A percentile compares a stretch with the other conserved stretches of the same genome.
Conservation (phyloP, 2,113 vertebrate species). For the Pteropus alecto region DNA sequence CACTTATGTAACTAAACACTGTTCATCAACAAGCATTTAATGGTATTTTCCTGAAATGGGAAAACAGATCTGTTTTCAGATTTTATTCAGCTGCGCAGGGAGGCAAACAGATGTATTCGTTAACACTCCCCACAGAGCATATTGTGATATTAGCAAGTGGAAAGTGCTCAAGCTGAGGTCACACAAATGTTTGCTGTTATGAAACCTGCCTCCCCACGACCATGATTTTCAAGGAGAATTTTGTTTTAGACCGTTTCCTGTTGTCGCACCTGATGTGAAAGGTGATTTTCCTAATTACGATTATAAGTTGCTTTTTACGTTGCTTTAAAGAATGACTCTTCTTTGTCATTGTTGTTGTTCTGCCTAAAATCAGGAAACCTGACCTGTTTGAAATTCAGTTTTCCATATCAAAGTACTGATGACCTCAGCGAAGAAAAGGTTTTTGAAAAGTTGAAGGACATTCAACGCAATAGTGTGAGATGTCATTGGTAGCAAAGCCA, state of each 20-base stretch:
- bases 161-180: background rate
- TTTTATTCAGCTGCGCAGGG: slow-evolving; percentile 26
- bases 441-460: background rate
- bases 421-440: background rate
- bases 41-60: background rate
- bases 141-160: background rate
- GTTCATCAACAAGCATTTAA: background rate
- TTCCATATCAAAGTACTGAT: background rate
- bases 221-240: background rate
- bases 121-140: slow-evolving; percentile 15
- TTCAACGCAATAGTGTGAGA: background rate
- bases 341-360: background rate
- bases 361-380: background rate
- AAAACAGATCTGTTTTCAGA: slow-evolving; percentile 48
- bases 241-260: background rate
- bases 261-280: background rate
- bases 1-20: background rate
- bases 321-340: background rate
- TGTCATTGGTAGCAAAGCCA: background rate
- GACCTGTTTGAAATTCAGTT: background rate
- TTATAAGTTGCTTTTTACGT: background rate
- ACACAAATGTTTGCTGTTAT: slow-evolving; percentile 22
- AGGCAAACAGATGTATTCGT: slow-evolving; percentile 49
- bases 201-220: background rate
- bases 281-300: background rate